Percentiles rank a stretch among this genome's conserved stretches.
phyloP scores from a whole-genome alignment of 2,888 invertebrate genomes.

The Strigamia crassipes region DNA sequence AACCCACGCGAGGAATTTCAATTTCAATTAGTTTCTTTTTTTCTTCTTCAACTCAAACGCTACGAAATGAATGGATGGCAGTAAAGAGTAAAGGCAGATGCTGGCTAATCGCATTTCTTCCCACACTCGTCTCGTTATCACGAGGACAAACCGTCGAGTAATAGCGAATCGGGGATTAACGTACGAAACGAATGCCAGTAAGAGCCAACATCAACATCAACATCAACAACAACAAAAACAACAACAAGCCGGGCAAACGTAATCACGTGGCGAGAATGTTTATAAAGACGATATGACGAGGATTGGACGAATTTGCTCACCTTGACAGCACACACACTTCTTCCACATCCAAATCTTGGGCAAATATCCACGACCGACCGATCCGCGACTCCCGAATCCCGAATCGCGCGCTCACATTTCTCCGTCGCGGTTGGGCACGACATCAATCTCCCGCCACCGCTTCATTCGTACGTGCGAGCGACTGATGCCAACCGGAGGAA shows the following conservation, averaged over 20 bases:
- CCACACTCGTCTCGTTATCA: background rate
- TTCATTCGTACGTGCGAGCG: background rate
- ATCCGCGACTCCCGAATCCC: background rate
- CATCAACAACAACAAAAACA: background rate
- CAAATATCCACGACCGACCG: background rate
- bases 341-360: conserved; percentile 27
- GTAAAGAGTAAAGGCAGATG: background rate
- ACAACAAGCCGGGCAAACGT: background rate
- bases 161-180: background rate
- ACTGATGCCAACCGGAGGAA: background rate
- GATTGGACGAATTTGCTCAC: background rate
- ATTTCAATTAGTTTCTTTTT: background rate
- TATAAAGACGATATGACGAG: background rate
- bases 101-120: conserved; percentile 5
- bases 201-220: background rate
- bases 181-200: background rate
- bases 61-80: background rate
- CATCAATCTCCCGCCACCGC: conserved; percentile 16
- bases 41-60: background rate
- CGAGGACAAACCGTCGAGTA: background rate
- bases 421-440: background rate
- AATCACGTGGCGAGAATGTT: background rate
- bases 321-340: conserved; percentile 36
- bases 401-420: background rate
- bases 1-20: too few species aligned